Base-by-base conservation (phyloP, 2,888 invertebrate species). In the Caenorhabditis drosophilae region DNA sequence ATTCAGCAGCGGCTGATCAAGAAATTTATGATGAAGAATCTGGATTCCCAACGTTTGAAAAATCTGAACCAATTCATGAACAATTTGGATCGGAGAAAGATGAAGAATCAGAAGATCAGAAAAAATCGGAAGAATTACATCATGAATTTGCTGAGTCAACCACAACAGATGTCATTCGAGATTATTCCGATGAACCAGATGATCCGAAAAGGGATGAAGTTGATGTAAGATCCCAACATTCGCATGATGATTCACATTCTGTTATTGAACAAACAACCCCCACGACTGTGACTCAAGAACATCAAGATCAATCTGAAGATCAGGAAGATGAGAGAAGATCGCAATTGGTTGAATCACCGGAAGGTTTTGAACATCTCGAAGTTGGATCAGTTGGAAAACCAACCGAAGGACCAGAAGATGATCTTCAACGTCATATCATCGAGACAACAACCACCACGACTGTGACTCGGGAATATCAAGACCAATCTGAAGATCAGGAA, bases 371-470 rank as follows among this genome's bases (percentile, higher is more conserved):
- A 25, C 15, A n/a, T n/a, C n/a, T n/a, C n/a, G n/a, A n/a, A n/a
- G n/a, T n/a, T n/a, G n/a, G n/a, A n/a, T n/a, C n/a, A n/a, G n/a
- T n/a, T n/a, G n/a, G n/a, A n/a, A n/a, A n/a, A n/a, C n/a, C n/a
- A n/a, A n/a, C n/a, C n/a, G n/a, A n/a, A n/a, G n/a, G n/a, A n/a
- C n/a, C n/a, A n/a, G n/a, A n/a, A n/a, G n/a, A 36, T 36, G 4
- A 4, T 36, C n/a, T n/a, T 7, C 20, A 40, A 18, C 40, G 9
- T 16, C 18, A 15, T 4, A 4, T 40, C 4, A 40, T 55, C 61
- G 16, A 55, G 55, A 51, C 55, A 50, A 40, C 40, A 4, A 57
- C 57, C 9, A 57, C 57, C 2, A 57, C 57, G 4, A 57, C 50
- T 15, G 45, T 36, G 7, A 50, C 49, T 16, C 42, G 45, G n/a